phyloP scores from a whole-genome alignment of 2,797 vertebrate species.

The Anolis apletophallus region DNA sequence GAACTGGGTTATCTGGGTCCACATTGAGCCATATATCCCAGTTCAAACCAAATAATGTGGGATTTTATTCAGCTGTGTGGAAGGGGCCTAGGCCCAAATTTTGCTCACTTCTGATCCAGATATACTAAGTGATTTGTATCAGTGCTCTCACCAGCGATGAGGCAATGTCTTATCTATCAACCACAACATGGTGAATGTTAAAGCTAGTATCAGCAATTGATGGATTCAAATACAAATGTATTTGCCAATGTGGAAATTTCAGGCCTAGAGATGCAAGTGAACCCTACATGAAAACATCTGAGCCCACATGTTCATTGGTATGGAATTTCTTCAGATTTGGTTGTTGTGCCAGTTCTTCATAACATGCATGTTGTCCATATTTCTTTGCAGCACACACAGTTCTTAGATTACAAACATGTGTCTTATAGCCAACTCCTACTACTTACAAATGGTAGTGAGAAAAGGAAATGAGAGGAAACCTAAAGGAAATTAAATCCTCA shows the following conservation, averaged over 20 bases:
- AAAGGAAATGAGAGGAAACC: too few species aligned
- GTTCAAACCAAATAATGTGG: too few species aligned
- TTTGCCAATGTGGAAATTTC: too few species aligned
- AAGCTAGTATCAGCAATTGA: neutral
- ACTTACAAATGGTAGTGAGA: too few species aligned
- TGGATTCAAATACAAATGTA: neutral
- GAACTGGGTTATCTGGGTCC: too few species aligned
- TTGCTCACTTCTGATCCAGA: neutral
- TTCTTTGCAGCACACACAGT: neutral
- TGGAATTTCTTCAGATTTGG: neutral
- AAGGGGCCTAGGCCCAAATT: too few species aligned
- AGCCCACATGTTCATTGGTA: neutral
- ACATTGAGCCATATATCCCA: too few species aligned
- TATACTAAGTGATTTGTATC: neutral
- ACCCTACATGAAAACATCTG: neutral
- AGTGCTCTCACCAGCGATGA: neutral
- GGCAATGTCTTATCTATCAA: neutral
- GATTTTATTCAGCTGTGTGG: too few species aligned
- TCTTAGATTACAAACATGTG: too few species aligned
- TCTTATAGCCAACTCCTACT: too few species aligned
- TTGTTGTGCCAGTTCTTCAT: neutral
- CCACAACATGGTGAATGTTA: neutral
- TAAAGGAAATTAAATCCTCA: too few species aligned
- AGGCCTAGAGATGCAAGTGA: neutral
- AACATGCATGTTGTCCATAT: neutral